These are phyloP conservation scores for Chlamydotis undulata DNA, from an alignment of 2,113 vertebrate genomes.

Conservation along the genomic window DNA sequence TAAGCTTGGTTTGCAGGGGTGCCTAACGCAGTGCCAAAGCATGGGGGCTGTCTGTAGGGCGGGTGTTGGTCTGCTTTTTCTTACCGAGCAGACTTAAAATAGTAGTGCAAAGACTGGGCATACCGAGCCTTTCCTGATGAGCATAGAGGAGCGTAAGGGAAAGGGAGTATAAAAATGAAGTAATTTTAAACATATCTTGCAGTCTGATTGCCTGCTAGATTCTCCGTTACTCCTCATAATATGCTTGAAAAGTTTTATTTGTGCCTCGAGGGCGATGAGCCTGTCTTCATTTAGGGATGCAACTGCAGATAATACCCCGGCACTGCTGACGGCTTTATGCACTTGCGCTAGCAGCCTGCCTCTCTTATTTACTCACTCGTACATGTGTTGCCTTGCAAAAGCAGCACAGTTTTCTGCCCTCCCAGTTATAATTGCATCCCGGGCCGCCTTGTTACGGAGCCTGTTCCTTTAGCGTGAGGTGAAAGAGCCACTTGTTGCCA, in stretches of 20 bases:
- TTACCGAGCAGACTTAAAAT: neutral
- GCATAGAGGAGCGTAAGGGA: neutral
- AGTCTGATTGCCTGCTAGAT: slow-evolving; percentile 65
- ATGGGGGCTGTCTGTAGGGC: neutral
- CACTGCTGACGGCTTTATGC: slow-evolving; percentile 60
- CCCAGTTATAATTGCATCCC: slow-evolving; percentile 30
- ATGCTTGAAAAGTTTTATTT: slow-evolving; percentile 77
- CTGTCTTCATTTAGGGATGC: slow-evolving; percentile 72
- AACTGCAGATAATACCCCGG: slow-evolving; percentile 44
- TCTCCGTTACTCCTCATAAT: slow-evolving; percentile 71
- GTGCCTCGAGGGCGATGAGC: slow-evolving; percentile 64
- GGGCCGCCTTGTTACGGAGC: neutral
- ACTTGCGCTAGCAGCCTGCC: neutral
- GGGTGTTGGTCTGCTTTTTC: neutral
- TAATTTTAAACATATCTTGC: slow-evolving; percentile 37
- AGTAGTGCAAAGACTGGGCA: neutral
- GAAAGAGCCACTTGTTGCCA: neutral
- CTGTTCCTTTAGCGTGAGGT: neutral
- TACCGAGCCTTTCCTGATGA: neutral
- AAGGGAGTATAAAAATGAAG: neutral
- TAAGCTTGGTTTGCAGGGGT: neutral
- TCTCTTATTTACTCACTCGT: slow-evolving; percentile 55
- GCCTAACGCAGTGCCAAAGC: neutral
- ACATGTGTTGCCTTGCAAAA: neutral
- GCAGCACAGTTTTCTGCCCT: neutral